These are phyloP conservation scores for Sebastes reedi DNA, from an alignment of 2,797 vertebrate genomes.

Conservation along the genomic window DNA sequence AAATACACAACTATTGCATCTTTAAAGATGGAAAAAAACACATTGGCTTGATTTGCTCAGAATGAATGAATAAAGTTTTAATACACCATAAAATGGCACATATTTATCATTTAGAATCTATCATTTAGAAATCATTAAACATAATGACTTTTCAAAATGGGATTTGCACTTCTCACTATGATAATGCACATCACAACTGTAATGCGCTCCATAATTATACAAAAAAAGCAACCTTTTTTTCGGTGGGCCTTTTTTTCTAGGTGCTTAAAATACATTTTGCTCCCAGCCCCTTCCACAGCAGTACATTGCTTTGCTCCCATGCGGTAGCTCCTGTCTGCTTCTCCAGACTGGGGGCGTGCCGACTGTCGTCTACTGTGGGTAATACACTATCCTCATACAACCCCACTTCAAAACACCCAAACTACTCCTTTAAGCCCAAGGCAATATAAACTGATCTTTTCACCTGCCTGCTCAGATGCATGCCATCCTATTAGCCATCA, in stretches of 20 bases:
- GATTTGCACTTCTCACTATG: background rate
- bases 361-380: too few species aligned
- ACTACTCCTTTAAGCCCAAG: background rate
- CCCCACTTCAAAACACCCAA: too few species aligned
- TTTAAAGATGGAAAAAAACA: slow-evolving; percentile 26
- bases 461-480: background rate
- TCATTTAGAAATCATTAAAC: background rate
- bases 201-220: background rate
- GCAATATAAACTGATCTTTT: background rate
- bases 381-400: too few species aligned
- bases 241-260: too few species aligned
- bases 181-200: background rate
- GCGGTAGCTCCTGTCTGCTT: too few species aligned
- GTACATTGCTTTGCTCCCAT: too few species aligned
- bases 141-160: background rate
- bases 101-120: background rate
- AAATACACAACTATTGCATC: slow-evolving; percentile 7
- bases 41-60: background rate
- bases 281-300: too few species aligned
- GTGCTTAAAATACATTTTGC: too few species aligned
- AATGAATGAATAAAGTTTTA: slow-evolving; percentile 1
- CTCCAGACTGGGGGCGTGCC: too few species aligned
- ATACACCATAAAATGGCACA: background rate
- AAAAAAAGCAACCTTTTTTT: background rate
- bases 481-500: background rate